Percentiles rank a stretch among this genome's conserved stretches.
These are phyloP conservation scores for Ceramica pisi DNA, from an alignment of 2,888 invertebrate species.

Conservation along the genomic window DNA sequence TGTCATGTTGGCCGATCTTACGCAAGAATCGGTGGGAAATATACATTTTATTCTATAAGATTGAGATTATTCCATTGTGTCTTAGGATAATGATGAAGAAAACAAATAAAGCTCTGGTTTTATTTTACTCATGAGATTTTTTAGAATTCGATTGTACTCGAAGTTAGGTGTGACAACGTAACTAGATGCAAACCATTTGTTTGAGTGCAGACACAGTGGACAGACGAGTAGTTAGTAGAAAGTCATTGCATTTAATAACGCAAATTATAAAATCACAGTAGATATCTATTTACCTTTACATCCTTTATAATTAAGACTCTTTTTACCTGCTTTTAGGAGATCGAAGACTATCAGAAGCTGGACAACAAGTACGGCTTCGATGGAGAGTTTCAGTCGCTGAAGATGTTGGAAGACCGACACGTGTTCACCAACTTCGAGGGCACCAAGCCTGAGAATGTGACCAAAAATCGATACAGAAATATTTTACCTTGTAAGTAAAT, in stretches of 20 bases:
- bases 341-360: constrained; percentile 72
- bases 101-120: constrained; percentile 1
- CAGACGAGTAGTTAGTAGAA: neutral
- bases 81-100: constrained; percentile 1
- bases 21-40: constrained; percentile 37
- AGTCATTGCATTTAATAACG: neutral
- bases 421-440: constrained; percentile 97
- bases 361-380: constrained; percentile 93
- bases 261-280: neutral
- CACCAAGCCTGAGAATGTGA: constrained; percentile 95
- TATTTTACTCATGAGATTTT: neutral
- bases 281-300: neutral
- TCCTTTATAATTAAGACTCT: neutral
- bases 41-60: constrained; percentile 6
- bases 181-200: neutral
- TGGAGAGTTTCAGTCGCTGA: constrained; percentile 98
- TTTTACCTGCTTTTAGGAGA: constrained; percentile 70
- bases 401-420: constrained; percentile 97
- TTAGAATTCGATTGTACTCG: constrained; percentile 1
- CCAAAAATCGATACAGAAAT: constrained; percentile 99
- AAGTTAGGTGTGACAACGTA: neutral
- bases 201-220: neutral
- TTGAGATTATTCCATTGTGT: constrained; percentile 14
- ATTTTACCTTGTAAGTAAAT: constrained; percentile 95
- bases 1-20: constrained; percentile 22